Conservation (phyloP, 2,797 vertebrate genomes). For the Mus caroli region DNA sequence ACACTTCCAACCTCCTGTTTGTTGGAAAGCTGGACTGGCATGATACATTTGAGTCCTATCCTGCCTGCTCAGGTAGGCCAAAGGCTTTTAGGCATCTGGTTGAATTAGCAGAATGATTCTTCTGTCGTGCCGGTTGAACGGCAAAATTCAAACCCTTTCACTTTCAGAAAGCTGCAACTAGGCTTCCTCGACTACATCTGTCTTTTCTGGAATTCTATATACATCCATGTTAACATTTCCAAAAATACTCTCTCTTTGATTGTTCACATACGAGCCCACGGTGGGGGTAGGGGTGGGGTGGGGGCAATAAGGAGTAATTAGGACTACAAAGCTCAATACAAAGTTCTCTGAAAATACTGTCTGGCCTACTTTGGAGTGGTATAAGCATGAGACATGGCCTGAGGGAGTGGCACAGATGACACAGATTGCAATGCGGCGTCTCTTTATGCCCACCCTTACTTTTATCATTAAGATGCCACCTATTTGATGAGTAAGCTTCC, state of each 20-base stretch:
- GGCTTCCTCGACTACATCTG: background rate
- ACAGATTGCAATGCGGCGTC: accelerated
- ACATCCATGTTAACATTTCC: background rate
- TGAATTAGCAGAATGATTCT: background rate
- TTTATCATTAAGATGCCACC: background rate
- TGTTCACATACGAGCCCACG: background rate
- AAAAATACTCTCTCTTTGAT: background rate
- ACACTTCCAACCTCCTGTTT: accelerated
- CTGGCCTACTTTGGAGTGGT: background rate
- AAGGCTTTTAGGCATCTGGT: background rate
- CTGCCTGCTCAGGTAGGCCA: background rate
- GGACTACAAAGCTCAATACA: background rate
- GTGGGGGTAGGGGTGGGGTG: too few species aligned
- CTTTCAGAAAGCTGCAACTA: background rate
- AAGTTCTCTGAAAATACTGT: background rate
- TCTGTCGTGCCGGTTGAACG: background rate
- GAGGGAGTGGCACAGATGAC: background rate
- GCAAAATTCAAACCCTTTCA: slow-evolving; percentile 13
- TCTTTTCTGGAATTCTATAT: background rate
- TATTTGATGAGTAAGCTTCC: background rate
- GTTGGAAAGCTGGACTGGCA: background rate
- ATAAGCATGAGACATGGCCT: background rate
- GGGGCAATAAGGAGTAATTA: background rate
- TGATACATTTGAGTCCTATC: background rate
- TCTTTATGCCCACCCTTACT: background rate